Conservation (phyloP, 2,888 invertebrate genomes). For the Dynastes grantii region DNA sequence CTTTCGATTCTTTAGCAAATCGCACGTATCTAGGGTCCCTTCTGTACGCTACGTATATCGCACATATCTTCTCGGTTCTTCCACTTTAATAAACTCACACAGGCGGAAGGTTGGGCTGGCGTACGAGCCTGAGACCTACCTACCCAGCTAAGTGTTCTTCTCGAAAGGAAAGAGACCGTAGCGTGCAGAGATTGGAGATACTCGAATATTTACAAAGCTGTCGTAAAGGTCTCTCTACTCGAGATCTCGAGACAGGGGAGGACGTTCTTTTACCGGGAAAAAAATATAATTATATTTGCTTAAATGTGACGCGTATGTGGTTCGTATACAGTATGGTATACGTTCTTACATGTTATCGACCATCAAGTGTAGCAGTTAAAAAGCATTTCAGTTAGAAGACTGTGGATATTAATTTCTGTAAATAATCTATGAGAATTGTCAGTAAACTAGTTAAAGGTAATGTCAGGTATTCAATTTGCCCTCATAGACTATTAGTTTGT, state of each 20-base stretch:
- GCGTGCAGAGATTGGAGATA: constrained; percentile 33
- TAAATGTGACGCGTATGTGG: constrained; percentile 31
- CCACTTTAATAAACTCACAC: constrained; percentile 19
- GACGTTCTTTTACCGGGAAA: constrained; percentile 47
- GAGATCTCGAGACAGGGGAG: not conserved
- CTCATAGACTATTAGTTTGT: too few relatives aligned
- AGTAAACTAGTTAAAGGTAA: too few relatives aligned
- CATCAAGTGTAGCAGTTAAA: not conserved
- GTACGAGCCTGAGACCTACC: not conserved
- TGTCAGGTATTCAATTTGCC: too few relatives aligned
- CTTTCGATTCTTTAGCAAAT: constrained; percentile 37
- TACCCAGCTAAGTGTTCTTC: constrained; percentile 41
- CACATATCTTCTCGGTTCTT: not conserved
- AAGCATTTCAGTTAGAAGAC: too few relatives aligned
- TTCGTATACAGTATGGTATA: not conserved
- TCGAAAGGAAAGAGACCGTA: constrained; percentile 44
- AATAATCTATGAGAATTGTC: too few relatives aligned
- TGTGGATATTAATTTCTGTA: too few relatives aligned
- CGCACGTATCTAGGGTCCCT: constrained; percentile 24
- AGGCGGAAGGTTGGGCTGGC: not conserved
- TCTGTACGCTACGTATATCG: constrained; percentile 1
- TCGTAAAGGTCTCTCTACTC: constrained; percentile 51
- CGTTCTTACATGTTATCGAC: not conserved
- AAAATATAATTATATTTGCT: constrained; percentile 52
- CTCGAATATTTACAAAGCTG: constrained; percentile 54